These are phyloP conservation scores for Drosophila peninsularis DNA, from an alignment of 2,888 invertebrate species.

Conservation along the genomic window DNA sequence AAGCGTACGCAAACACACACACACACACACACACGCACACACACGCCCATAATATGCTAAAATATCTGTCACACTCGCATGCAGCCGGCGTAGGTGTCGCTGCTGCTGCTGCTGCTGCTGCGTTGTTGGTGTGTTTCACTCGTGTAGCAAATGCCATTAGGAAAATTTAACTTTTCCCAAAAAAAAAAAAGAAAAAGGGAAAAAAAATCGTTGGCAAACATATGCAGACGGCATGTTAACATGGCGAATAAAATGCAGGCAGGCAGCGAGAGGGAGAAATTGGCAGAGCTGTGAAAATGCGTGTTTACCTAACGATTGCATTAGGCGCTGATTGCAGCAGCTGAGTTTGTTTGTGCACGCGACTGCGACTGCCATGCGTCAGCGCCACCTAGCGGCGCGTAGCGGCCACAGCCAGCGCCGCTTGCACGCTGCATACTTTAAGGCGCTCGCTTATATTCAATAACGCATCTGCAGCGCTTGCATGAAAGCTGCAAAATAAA, in stretches of 20 bases:
- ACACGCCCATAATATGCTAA: conserved; percentile 49
- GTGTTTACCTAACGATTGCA: conserved; percentile 79
- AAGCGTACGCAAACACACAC: conserved; percentile 9
- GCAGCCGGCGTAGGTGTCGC: conserved; percentile 50
- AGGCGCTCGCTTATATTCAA: conserved; percentile 18
- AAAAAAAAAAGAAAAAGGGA: conserved; percentile 1
- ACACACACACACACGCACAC: conserved; percentile 9
- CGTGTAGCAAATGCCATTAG: conserved; percentile 71
- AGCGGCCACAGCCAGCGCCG: not conserved
- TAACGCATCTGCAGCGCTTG: not conserved
- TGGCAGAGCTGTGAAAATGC: conserved; percentile 45
- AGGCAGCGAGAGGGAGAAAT: conserved; percentile 21
- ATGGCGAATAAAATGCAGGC: conserved; percentile 70
- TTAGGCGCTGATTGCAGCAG: conserved; percentile 73
- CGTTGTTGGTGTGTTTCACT: conserved; percentile 36
- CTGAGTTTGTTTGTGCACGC: conserved; percentile 9
- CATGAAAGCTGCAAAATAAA: not conserved
- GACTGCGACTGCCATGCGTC: conserved; percentile 2
- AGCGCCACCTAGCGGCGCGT: conserved; percentile 52
- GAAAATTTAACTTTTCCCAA: conserved; percentile 51
- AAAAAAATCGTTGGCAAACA: conserved; percentile 63
- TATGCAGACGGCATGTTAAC: conserved; percentile 77
- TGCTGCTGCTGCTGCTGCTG: conserved; percentile 4
- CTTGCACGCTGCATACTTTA: conserved; percentile 40
- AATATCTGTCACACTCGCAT: conserved; percentile 61